These are phyloP conservation scores for Hucho hucho DNA, from an alignment of 2,113 vertebrate genomes.

Conservation along the genomic window DNA sequence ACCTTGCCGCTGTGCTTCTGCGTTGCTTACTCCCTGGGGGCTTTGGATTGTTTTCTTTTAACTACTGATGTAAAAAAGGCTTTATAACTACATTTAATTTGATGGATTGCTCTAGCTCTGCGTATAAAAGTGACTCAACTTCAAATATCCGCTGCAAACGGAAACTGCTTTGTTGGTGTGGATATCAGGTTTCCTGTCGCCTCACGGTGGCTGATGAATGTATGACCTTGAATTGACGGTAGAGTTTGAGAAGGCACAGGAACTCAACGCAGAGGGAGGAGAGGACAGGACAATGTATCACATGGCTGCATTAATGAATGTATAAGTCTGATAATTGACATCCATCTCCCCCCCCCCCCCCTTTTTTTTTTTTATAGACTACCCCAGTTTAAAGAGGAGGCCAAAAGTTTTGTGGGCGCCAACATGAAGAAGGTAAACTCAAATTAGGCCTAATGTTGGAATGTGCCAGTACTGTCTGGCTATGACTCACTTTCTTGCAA, in stretches of 20 bases:
- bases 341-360: not conserved
- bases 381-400: conserved; percentile 98
- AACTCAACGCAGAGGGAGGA: not conserved
- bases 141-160: not conserved
- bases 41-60: no score
- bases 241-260: not conserved
- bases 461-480: conserved; percentile 1
- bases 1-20: no score
- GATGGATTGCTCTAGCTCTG: no score
- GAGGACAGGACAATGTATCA: no score
- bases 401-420: conserved; percentile 89
- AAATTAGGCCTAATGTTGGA: conserved; percentile 21
- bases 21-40: no score
- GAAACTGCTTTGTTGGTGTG: not conserved
- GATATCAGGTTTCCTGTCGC: conserved; percentile 9
- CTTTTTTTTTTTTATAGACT: conserved; percentile 71
- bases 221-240: not conserved
- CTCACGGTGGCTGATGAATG: not conserved
- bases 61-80: no score
- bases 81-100: no score
- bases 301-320: not conserved
- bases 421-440: conserved; percentile 98
- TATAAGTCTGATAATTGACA: not conserved
- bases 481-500: conserved; percentile 29
- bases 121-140: not conserved